These are phyloP conservation scores for Onychostoma macrolepis DNA, from an alignment of 2,113 vertebrate genomes.

Conservation along the genomic window DNA sequence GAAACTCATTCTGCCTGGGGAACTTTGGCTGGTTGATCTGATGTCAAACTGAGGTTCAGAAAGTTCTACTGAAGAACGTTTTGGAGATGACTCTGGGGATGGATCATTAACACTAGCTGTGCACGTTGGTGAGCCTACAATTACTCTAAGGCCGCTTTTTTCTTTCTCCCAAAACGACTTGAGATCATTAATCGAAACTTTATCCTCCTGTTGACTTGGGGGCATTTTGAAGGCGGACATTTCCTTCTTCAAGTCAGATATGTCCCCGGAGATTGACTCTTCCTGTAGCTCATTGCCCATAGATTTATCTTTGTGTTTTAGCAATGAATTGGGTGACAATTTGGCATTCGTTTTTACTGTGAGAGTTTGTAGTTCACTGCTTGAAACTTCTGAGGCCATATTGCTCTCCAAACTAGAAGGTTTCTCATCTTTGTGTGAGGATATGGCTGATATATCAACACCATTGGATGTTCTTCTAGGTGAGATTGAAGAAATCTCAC, in stretches of 20 bases:
- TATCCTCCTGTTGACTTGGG: conserved; percentile 42
- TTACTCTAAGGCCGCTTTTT: conserved; percentile 51
- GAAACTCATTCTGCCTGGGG: conserved; percentile 49
- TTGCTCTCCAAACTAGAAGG: background rate
- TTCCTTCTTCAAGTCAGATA: background rate
- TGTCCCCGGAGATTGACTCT: background rate
- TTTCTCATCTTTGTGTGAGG: background rate
- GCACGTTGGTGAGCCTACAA: conserved; percentile 43
- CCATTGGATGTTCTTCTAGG: background rate
- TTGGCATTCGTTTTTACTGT: conserved; percentile 55
- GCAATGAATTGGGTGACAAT: conserved; percentile 41
- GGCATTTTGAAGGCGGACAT: conserved; percentile 29
- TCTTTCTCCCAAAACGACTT: conserved; percentile 81
- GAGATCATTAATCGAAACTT: conserved; percentile 71
- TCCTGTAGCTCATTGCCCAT: conserved; percentile 17
- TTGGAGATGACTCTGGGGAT: conserved; percentile 37
- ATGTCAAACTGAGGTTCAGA: conserved; percentile 38
- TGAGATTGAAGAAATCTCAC: background rate
- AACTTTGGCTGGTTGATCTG: conserved; percentile 47
- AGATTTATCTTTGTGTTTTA: conserved; percentile 32
- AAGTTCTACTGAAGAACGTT: conserved; percentile 26
- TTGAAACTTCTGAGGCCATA: background rate
- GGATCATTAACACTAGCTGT: conserved; percentile 45
- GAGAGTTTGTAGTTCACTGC: background rate
- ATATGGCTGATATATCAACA: background rate